These are phyloP conservation scores for Thecophora atra DNA, from an alignment of 2,888 invertebrate species.

Conservation along the genomic window DNA sequence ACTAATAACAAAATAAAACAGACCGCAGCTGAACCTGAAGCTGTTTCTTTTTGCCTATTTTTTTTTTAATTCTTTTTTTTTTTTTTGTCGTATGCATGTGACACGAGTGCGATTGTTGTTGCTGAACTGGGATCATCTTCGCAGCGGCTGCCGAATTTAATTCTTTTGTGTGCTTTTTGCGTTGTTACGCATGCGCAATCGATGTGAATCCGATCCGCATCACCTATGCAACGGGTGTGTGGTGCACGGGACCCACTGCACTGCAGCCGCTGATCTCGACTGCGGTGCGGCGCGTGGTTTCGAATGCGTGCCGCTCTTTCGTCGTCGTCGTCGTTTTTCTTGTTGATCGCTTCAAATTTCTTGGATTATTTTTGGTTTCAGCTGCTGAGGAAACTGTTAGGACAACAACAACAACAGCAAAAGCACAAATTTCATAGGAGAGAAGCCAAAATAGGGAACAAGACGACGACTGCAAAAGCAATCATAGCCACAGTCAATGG, in stretches of 20 bases:
- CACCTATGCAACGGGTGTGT: neutral
- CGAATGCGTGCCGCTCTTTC: neutral
- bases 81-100: too few relatives aligned
- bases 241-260: neutral
- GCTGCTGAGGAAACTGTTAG: conserved; percentile 11
- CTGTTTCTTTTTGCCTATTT: too few relatives aligned
- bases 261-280: too few relatives aligned
- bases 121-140: too few relatives aligned
- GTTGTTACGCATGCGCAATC: conserved; percentile 3
- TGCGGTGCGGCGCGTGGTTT: too few relatives aligned
- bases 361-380: neutral
- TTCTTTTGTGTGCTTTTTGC: too few relatives aligned
- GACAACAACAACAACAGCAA: conserved; percentile 4
- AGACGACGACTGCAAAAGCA: neutral
- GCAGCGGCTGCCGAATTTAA: neutral
- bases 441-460: too few relatives aligned
- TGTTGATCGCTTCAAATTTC: neutral
- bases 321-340: conserved; percentile 2
- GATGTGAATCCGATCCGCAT: neutral
- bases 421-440: neutral
- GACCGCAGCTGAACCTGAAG: neutral
- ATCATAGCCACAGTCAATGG: neutral
- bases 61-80: too few relatives aligned
- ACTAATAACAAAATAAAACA: conserved; percentile 12
- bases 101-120: too few relatives aligned